phyloP scores from a whole-genome alignment of 2,113 vertebrate genomes.

The Eolophus roseicapilla region DNA sequence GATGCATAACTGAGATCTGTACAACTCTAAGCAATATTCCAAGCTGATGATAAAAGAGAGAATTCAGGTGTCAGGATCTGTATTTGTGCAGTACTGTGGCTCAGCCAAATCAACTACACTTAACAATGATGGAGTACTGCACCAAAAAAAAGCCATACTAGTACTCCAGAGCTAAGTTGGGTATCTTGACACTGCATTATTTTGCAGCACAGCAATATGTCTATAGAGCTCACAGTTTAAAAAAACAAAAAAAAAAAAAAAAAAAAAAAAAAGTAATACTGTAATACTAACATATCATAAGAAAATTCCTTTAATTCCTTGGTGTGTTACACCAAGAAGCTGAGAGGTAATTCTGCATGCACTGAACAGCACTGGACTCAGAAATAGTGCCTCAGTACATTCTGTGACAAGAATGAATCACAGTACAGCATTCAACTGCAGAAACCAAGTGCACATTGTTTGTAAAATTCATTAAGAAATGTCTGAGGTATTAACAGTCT shows the following conservation, averaged over 20 bases:
- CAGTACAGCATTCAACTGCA: not conserved
- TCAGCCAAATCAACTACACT: not conserved
- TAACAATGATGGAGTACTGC: not conserved
- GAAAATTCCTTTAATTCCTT: not conserved
- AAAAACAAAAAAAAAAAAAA: not conserved
- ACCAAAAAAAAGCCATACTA: not conserved
- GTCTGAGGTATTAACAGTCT: slow-evolving; percentile 5
- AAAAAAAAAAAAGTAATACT: not conserved
- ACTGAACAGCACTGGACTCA: not conserved
- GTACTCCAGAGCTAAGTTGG: not conserved
- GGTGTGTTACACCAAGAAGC: not conserved
- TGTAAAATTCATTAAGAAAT: slow-evolving; percentile 30
- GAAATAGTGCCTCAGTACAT: not conserved
- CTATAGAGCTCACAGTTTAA: not conserved
- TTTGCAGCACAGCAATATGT: not conserved
- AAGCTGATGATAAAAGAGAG: not conserved
- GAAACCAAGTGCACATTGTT: not conserved
- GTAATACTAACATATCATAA: not conserved
- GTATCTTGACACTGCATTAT: not conserved
- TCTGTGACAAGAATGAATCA: not conserved
- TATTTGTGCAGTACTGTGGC: not conserved
- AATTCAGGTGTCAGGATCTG: not conserved
- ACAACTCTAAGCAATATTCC: rapidly evolving
- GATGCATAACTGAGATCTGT: not conserved
- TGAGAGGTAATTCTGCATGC: not conserved